Conservation (phyloP, 2,888 invertebrate species). For the Pollenia griseotomentosa region DNA sequence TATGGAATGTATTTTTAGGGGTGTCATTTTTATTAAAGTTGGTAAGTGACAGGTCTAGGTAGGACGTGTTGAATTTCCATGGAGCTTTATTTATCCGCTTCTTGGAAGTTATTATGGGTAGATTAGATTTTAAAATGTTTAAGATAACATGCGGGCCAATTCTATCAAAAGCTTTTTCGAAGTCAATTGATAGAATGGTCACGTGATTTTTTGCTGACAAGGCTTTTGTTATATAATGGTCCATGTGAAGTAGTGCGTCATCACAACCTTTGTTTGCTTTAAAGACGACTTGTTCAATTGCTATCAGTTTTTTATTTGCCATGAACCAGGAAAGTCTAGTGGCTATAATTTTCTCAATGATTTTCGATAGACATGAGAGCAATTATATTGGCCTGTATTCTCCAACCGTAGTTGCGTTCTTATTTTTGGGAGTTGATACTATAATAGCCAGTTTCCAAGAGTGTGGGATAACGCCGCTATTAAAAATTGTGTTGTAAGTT, state of each 20-base stretch:
- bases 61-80: constrained; percentile 5
- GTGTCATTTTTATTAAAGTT: neutral
- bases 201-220: constrained; percentile 6
- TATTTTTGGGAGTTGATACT: neutral
- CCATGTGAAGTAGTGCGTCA: neutral
- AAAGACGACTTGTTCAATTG: neutral
- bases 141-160: neutral
- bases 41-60: constrained; percentile 1
- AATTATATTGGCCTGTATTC: neutral
- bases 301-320: neutral
- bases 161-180: constrained; percentile 3
- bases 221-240: neutral
- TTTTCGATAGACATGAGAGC: neutral
- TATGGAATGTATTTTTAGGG: neutral
- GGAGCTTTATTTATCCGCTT: neutral
- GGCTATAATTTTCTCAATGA: neutral
- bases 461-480: neutral
- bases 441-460: constrained; percentile 12
- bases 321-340: neutral
- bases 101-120: neutral
- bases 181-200: constrained; percentile 1
- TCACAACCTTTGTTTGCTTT: neutral
- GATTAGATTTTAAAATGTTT: neutral
- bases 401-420: neutral
- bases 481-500: neutral